Conservation (phyloP, 2,888 invertebrate species). For the Diaprepes abbreviatus region DNA sequence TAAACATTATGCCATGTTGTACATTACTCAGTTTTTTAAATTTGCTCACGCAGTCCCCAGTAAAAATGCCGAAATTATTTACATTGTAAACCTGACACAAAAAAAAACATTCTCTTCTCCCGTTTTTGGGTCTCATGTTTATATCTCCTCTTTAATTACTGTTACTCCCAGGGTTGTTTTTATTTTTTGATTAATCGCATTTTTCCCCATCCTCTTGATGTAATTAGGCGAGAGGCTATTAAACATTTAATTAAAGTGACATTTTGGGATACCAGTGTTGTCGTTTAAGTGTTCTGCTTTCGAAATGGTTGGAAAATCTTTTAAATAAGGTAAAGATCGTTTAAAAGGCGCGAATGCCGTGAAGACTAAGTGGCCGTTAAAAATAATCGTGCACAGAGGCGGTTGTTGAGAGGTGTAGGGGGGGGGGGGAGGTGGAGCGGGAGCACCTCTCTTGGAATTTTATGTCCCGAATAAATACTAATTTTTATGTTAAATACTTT, state of each 20-base stretch:
- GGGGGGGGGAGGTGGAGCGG: too few species aligned
- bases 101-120: constrained; percentile 8
- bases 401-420: too few species aligned
- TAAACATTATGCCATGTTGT: constrained; percentile 1
- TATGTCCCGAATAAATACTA: too few species aligned
- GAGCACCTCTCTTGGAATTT: too few species aligned
- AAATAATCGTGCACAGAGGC: neutral
- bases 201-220: constrained; percentile 35
- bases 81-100: constrained; percentile 20
- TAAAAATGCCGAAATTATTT: constrained; percentile 12
- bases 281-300: constrained; percentile 7
- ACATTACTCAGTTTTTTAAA: constrained; percentile 14
- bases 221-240: constrained; percentile 40
- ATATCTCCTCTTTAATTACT: constrained; percentile 19
- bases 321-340: too few species aligned
- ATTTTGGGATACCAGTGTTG: constrained; percentile 26
- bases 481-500: too few species aligned
- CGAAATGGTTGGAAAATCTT: too few species aligned
- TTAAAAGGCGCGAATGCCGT: too few species aligned
- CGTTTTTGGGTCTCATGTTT: constrained; percentile 18
- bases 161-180: constrained; percentile 30
- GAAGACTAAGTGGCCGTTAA: too few species aligned
- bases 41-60: constrained; percentile 2
- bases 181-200: constrained; percentile 41
- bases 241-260: constrained; percentile 43